Conservation (phyloP, 1,140 invertebrate species). For the Drosophila cardini region DNA sequence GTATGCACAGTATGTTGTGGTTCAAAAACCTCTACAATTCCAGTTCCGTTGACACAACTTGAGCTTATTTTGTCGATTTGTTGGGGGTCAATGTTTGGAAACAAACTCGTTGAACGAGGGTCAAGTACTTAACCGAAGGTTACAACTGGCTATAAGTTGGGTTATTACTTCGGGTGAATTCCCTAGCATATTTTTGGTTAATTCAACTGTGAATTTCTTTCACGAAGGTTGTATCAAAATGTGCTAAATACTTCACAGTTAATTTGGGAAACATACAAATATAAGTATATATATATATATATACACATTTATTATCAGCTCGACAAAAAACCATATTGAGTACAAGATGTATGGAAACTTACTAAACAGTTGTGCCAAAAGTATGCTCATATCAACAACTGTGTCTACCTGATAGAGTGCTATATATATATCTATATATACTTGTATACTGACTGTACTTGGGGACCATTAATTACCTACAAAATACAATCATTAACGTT, state of each 20-base stretch:
- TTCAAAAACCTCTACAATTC: conserved; percentile 79
- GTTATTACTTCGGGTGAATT: neutral
- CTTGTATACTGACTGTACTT: neutral
- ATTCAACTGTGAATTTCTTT: conserved; percentile 19
- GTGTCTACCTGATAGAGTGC: neutral
- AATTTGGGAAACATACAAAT: neutral
- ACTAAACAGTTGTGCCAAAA: conserved; percentile 11
- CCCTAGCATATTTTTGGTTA: conserved; percentile 1
- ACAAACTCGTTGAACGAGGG: conserved; percentile 31
- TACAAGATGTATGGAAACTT: conserved; percentile 17
- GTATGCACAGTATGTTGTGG: conserved; percentile 16
- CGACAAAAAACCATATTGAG: neutral
- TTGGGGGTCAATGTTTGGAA: conserved; percentile 63
- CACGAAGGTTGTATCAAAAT: neutral
- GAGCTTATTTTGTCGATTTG: conserved; percentile 12
- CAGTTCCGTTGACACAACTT: conserved; percentile 76
- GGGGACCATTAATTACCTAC: neutral
- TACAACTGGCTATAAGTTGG: neutral
- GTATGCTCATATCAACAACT: conserved; percentile 5
- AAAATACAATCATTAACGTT: neutral
- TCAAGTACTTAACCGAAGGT: conserved; percentile 35
- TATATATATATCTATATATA: no score
- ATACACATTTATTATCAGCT: no score
- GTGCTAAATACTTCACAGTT: conserved; percentile 20
- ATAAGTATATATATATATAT: neutral